A percentile compares a stretch with the other conserved stretches of the same genome.
Evolutionary conservation across 2,797 vertebrate species (phyloP).

Genomic region (Sardinella longiceps): DNA sequence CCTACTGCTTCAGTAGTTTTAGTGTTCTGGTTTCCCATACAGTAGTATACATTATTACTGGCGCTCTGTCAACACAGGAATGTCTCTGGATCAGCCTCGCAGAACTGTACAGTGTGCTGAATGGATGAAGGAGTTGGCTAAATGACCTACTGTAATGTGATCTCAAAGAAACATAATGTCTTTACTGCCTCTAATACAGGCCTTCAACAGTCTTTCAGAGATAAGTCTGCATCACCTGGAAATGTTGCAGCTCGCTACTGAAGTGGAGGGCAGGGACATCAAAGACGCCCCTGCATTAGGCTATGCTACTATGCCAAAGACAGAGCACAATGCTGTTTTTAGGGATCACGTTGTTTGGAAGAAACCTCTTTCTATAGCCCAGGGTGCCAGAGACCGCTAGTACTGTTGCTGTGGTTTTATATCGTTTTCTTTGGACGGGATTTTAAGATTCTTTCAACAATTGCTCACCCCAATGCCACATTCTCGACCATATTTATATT

Average conservation of each 20-base stretch:
- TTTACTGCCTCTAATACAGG: slow-evolving; percentile 4
- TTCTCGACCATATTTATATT: background rate
- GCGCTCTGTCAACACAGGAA: background rate
- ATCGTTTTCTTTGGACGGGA: slow-evolving; percentile 24
- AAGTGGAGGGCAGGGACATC: background rate
- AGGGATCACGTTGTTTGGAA: background rate
- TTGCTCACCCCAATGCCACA: slow-evolving; percentile 22
- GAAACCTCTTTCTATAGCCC: slow-evolving; percentile 17
- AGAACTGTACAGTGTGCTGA: background rate
- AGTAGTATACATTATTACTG: background rate
- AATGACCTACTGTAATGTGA: background rate
- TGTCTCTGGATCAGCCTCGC: background rate
- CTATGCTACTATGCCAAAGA: background rate
- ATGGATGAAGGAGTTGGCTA: background rate
- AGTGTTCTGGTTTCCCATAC: background rate
- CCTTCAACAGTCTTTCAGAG: background rate
- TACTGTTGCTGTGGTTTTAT: slow-evolving; percentile 36
- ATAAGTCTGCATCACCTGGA: slow-evolving; percentile 9
- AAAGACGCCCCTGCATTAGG: background rate
- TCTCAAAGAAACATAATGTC: background rate
- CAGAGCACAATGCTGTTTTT: background rate
- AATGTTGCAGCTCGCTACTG: background rate
- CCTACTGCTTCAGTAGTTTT: background rate
- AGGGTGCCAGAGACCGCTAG: slow-evolving; percentile 28
- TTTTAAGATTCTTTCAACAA: slow-evolving; percentile 20